Conservation (phyloP, 2,888 invertebrate genomes). For the Drosophila nigritarsus region DNA sequence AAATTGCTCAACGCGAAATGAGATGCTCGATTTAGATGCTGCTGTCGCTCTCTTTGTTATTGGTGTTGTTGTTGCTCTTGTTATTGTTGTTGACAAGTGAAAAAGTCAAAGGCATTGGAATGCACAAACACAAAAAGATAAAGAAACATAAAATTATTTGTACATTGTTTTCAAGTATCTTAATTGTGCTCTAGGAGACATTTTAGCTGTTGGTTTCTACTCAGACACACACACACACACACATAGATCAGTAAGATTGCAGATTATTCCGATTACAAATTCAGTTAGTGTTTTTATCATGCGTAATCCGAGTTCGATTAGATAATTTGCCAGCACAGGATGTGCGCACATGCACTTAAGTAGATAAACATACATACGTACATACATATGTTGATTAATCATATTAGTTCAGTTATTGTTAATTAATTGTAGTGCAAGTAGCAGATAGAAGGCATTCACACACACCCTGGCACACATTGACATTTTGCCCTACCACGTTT, state of each 20-base stretch:
- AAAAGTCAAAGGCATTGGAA: slow-evolving; percentile 55
- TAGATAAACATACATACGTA: slow-evolving; percentile 3
- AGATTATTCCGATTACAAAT: slow-evolving; percentile 35
- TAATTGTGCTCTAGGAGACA: slow-evolving; percentile 16
- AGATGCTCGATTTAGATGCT: slow-evolving; percentile 11
- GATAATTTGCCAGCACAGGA: slow-evolving; percentile 56
- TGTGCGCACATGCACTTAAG: slow-evolving; percentile 27
- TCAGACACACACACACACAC: neutral
- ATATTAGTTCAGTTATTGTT: slow-evolving; percentile 39
- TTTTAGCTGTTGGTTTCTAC: slow-evolving; percentile 14
- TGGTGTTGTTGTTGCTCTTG: neutral
- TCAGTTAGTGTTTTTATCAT: slow-evolving; percentile 15
- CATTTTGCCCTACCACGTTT: slow-evolving; percentile 44
- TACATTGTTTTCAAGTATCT: slow-evolving; percentile 24
- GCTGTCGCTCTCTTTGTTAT: slow-evolving; percentile 7
- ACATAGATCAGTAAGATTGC: slow-evolving; percentile 6
- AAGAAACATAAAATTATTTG: slow-evolving; percentile 6
- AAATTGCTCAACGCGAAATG: slow-evolving; percentile 39
- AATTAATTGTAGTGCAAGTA: slow-evolving; percentile 34
- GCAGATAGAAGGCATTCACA: slow-evolving; percentile 16
- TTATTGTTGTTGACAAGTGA: slow-evolving; percentile 44
- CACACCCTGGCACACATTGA: slow-evolving; percentile 1
- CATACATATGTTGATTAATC: slow-evolving; percentile 18
- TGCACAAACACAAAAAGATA: slow-evolving; percentile 31
- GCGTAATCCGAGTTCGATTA: slow-evolving; percentile 48